Evolutionary conservation across 2,113 vertebrate genomes (phyloP).

Genomic region (Trematomus loennbergii): DNA sequence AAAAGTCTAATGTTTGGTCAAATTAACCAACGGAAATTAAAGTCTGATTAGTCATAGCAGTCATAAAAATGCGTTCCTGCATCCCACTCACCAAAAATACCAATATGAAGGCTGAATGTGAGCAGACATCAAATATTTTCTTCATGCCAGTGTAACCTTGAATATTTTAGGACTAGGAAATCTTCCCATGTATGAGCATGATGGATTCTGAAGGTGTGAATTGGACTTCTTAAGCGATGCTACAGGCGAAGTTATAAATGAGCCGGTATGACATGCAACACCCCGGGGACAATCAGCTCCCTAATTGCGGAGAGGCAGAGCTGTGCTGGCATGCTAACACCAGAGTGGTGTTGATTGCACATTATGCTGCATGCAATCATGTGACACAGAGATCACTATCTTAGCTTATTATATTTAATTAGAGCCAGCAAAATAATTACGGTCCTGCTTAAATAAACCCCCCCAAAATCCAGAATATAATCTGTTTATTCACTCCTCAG

Average conservation of each 20-base stretch:
- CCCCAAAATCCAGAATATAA: conserved; percentile 12
- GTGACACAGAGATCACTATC: conserved; percentile 64
- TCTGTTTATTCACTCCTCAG: conserved; percentile 19
- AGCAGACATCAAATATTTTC: conserved; percentile 2
- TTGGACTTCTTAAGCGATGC: conserved; percentile 62
- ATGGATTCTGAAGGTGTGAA: conserved; percentile 68
- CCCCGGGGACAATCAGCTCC: conserved; percentile 61
- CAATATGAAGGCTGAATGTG: conserved; percentile 11
- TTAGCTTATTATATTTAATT: conserved; percentile 61
- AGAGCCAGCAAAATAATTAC: conserved; percentile 40
- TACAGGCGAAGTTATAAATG: conserved; percentile 52
- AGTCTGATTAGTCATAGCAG: neutral
- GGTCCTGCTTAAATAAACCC: conserved; percentile 18
- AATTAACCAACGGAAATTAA: neutral
- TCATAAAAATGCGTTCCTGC: neutral
- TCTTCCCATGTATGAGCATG: conserved; percentile 24
- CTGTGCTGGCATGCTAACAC: conserved; percentile 59
- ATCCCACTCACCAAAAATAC: conserved; percentile 10
- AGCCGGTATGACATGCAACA: conserved; percentile 48
- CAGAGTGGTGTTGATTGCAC: conserved; percentile 68
- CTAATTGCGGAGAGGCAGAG: conserved; percentile 48
- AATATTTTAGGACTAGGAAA: conserved; percentile 26
- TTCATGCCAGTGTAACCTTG: conserved; percentile 36
- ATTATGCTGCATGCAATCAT: conserved; percentile 47
- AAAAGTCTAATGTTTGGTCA: neutral